Evolutionary conservation across 2,888 invertebrate genomes (phyloP).

Genomic region (Camptogramma bilineatum): DNA sequence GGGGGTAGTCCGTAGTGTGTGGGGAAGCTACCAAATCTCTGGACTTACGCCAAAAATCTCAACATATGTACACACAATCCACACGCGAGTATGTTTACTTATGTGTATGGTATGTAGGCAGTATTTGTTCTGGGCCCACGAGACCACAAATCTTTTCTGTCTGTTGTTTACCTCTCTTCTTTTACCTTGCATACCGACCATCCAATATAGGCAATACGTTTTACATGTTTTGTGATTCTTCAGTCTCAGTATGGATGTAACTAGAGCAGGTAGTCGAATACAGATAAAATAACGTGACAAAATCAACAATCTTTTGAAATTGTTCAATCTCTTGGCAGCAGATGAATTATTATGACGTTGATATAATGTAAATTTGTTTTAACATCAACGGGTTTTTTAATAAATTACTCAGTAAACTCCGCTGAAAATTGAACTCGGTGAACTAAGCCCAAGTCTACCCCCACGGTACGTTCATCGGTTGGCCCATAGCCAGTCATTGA

Average conservation of each 20-base stretch:
- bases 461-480: conserved; percentile 56
- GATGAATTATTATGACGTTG: background rate
- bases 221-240: conserved; percentile 5
- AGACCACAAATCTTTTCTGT: conserved; percentile 57
- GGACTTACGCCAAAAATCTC: conserved; percentile 69
- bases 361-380: background rate
- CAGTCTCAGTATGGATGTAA: background rate
- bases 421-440: conserved; percentile 49
- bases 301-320: conserved; percentile 10
- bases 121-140: conserved; percentile 62
- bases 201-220: conserved; percentile 21
- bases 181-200: conserved; percentile 27
- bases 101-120: conserved; percentile 48
- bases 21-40: conserved; percentile 59
- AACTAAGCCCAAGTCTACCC: conserved; percentile 49
- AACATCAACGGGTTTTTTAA: conserved; percentile 40
- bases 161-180: conserved; percentile 53
- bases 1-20: conserved; percentile 54
- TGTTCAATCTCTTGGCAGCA: conserved; percentile 10
- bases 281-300: background rate
- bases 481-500: conserved; percentile 71
- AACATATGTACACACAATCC: conserved; percentile 52
- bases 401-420: conserved; percentile 42
- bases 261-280: background rate
- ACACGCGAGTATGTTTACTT: conserved; percentile 44